These are phyloP conservation scores for Ploceus nigricollis DNA, from an alignment of 2,113 vertebrate genomes.

Conservation along the genomic window DNA sequence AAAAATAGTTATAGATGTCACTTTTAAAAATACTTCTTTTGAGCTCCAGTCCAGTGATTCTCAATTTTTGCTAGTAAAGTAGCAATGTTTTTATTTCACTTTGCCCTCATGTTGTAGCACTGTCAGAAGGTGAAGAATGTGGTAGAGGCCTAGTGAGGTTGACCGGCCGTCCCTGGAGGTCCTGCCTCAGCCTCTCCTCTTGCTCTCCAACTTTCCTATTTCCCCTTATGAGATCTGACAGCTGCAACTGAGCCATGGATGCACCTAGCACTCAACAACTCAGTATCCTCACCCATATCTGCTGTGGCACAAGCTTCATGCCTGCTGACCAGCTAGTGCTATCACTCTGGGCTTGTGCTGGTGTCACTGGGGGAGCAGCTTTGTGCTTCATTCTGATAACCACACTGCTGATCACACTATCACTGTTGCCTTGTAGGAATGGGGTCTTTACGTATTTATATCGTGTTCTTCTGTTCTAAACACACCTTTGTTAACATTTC, in stretches of 20 bases:
- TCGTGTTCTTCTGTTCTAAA: not conserved
- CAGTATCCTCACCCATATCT: not conserved
- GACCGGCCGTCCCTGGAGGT: rapidly evolving
- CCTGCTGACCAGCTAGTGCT: not conserved
- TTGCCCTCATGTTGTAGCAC: not conserved
- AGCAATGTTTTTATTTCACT: not conserved
- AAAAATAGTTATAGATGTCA: not conserved
- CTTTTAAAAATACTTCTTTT: not conserved
- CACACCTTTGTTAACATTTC: not conserved
- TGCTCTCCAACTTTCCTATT: not conserved
- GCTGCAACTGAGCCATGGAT: rapidly evolving
- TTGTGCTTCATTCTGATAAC: not conserved
- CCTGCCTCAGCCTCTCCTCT: not conserved
- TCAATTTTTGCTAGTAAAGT: not conserved
- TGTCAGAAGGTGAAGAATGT: not conserved
- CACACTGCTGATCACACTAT: not conserved
- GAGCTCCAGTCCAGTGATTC: not conserved
- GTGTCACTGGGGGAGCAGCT: not conserved
- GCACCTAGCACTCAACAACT: not conserved
- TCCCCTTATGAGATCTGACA: not conserved
- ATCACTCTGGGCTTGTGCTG: not conserved
- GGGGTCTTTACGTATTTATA: not conserved
- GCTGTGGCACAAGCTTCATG: not conserved
- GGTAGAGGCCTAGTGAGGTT: not conserved
- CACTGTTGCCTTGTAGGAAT: not conserved